Base-by-base conservation (phyloP, 2,888 invertebrate species). In the Ophion slaviceki region DNA sequence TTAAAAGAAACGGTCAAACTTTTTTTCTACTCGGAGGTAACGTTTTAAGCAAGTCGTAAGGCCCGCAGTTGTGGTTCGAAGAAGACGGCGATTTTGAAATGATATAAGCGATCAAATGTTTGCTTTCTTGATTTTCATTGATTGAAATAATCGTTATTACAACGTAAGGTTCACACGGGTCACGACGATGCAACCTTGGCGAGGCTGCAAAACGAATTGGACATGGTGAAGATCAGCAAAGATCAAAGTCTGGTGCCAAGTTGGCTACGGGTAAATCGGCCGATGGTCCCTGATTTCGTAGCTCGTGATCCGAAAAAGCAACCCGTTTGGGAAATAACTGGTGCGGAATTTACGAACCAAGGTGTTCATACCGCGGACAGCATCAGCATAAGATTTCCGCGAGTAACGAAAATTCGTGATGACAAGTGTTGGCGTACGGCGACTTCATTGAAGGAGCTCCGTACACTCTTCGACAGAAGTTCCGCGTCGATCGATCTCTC, bases 321-420 rank as follows among this genome's bases (percentile, higher is more conserved):
- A 93, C 99, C 98, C 0, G 97, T 99, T 10, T 99, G 99, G 99
- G 99, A 99, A 95, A 98, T 99, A 83, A 98, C 98, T 0, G 98
- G 97, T 0, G 97, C 97, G 0, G 97, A 97, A 93, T 96, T 97
- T 88, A 97, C 97, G 2, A 96, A 97, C 92, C 96, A 97, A 2
- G 96, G 96, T 81, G 95, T 97, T 7, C 99, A 99, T 92, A 99
- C 99, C 1, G 99, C 99, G 0, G 96, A 97, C 90, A 98, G 99
- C 2, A 98, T 99, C 90, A 99, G 99, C 3, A 98, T 99, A 68
- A 95, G 99, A 78, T 99, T 99, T 94, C 99, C 99, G 0, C 95
- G 99, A 88, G 97, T 99, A 0, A 97, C 97, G 0, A 95, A 95
- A 88, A 96, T 98, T 86, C 95, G 99, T 79, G 94, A 96, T 78